These are phyloP conservation scores for Nasonia giraulti DNA, from an alignment of 1,140 invertebrate genomes.

Conservation along the genomic window DNA sequence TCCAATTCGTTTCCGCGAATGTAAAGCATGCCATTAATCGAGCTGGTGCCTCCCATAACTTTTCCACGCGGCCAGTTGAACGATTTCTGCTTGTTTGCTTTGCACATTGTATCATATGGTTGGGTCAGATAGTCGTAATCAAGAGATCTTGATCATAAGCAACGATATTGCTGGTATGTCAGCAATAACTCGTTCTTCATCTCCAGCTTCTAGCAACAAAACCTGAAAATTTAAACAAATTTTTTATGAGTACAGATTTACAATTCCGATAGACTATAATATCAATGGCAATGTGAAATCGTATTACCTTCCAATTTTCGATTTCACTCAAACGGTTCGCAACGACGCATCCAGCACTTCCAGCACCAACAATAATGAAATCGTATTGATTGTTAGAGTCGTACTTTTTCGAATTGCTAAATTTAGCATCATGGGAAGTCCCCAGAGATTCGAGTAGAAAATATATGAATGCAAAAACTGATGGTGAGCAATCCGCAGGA, in stretches of 20 bases:
- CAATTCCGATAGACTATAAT: no score
- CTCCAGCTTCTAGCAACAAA: conserved; percentile 13
- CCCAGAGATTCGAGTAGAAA: not conserved
- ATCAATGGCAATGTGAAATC: no score
- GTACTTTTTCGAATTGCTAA: not conserved
- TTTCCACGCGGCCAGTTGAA: conserved; percentile 4
- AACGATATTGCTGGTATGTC: not conserved
- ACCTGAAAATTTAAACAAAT: not conserved
- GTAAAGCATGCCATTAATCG: conserved; percentile 18
- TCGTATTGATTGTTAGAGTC: conserved; percentile 75
- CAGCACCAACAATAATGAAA: conserved; percentile 90
- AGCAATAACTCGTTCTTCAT: not conserved
- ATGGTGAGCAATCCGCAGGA: no score
- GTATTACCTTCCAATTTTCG: conserved; percentile 85
- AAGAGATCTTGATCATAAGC: not conserved
- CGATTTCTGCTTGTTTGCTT: not conserved
- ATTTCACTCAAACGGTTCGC: conserved; percentile 90
- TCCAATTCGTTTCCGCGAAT: not conserved
- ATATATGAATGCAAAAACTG: not conserved
- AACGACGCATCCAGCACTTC: conserved; percentile 93
- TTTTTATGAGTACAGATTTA: not conserved
- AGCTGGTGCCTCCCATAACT: conserved; percentile 16
- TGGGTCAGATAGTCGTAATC: not conserved
- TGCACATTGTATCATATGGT: not conserved
- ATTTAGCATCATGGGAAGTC: not conserved